These are phyloP conservation scores for Drosophila paranaensis DNA, from an alignment of 2,888 invertebrate genomes.

Conservation along the genomic window DNA sequence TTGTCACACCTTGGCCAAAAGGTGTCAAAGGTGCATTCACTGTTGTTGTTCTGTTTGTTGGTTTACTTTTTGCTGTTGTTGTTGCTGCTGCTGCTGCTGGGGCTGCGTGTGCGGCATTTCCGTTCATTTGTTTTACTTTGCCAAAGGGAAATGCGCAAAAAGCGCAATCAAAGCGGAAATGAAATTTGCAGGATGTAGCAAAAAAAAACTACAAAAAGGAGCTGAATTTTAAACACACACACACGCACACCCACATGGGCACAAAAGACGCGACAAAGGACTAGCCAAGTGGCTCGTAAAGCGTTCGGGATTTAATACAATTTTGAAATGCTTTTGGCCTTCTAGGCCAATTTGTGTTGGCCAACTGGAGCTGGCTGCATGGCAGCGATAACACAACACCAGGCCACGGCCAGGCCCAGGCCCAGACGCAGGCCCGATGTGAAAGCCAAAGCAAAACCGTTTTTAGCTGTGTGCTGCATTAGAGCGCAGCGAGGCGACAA, in stretches of 20 bases:
- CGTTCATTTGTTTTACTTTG: constrained; percentile 79
- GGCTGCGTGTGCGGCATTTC: constrained; percentile 78
- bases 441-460: constrained; percentile 24
- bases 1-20: constrained; percentile 76
- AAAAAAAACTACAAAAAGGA: constrained; percentile 37
- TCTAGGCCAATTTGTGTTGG: constrained; percentile 65
- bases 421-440: constrained; percentile 1
- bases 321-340: constrained; percentile 74
- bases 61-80: constrained; percentile 42
- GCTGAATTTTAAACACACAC: constrained; percentile 61
- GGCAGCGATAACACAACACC: constrained; percentile 67
- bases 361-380: constrained; percentile 59
- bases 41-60: constrained; percentile 36
- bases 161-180: constrained; percentile 81
- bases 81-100: constrained; percentile 27
- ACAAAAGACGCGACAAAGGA: constrained; percentile 52
- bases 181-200: constrained; percentile 78
- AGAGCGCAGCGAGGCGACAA: constrained; percentile 61
- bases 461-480: constrained; percentile 52
- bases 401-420: constrained; percentile 1
- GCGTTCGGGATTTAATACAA: constrained; percentile 73
- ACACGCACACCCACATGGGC: constrained; percentile 4
- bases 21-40: constrained; percentile 75
- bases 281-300: constrained; percentile 42
- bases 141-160: constrained; percentile 72